phyloP scores from a whole-genome alignment of 2,113 vertebrate species.

The Microtus montanus region DNA sequence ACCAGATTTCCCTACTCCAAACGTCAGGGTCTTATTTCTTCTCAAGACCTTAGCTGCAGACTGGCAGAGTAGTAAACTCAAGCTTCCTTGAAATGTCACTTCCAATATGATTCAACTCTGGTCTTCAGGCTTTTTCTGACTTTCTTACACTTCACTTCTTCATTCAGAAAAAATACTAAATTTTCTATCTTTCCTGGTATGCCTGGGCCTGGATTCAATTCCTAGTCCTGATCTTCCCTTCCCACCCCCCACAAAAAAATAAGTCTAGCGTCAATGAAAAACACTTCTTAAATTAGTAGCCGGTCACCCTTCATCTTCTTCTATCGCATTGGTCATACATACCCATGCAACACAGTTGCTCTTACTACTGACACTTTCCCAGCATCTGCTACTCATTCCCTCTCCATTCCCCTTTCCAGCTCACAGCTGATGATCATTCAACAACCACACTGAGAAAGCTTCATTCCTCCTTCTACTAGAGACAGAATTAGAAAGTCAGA shows the following conservation, averaged over 20 bases:
- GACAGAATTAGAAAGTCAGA: not conserved
- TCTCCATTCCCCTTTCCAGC: not conserved
- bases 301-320: not conserved
- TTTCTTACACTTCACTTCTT: not conserved
- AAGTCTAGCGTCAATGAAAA: not conserved
- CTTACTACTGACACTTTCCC: not conserved
- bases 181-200: not conserved
- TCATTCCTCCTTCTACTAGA: not conserved
- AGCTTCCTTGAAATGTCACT: not conserved
- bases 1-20: not conserved
- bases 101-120: not conserved
- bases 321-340: not conserved
- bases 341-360: not conserved
- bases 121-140: not conserved
- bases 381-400: not conserved
- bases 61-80: not conserved
- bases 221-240: not conserved
- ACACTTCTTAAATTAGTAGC: not conserved
- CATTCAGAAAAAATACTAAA: not conserved
- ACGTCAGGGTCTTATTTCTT: not conserved
- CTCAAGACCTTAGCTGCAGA: not conserved
- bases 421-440: not conserved
- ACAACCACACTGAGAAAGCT: not conserved
- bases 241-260: not conserved
- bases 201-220: not conserved